Base-by-base conservation (phyloP, 2,797 vertebrate species). In the Karalla daura region DNA sequence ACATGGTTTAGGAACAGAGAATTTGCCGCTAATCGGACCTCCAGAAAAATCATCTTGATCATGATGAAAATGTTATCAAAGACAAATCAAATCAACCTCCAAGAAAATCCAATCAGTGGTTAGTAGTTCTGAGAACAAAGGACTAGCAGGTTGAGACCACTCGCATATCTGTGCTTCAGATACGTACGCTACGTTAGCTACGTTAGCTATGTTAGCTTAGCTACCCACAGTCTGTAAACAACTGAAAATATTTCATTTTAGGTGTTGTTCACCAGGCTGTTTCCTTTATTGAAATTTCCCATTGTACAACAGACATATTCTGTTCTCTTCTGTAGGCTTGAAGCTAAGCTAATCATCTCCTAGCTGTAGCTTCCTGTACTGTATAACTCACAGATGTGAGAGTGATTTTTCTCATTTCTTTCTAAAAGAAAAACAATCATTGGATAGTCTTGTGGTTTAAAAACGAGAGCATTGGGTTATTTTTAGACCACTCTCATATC, bases 11-110 rank as follows among this genome's bases (percentile, higher is more conserved):
- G 37, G 8, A 41, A 20, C 1, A 12, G 15, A 33, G 25, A 28
- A 43, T 45, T 32, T 14, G n/a, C n/a, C n/a, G n/a, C n/a, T n/a
- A n/a, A n/a, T 28, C 13, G 33, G 58, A 28, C 55, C 20, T 46
- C 56, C 60, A 74, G 71, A 50, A 47, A 63, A 74, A 74, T 61
- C 53, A 56, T 68, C 64, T 30, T 32, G 10, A 41, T 30, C 27
- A n/a, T n/a, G n/a, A n/a, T 1, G 7, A 50, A 49, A 30, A 20
- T 49, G 5, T 18, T 7, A 14, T 28, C 20, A 32, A 20, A 32
- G 7, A 25, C 2, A 7, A 37, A 15, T 35, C 18, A 21, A 8
- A 47, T 21, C 11, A 30, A 20, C 1, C 6, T 14, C 9, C 12
- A 20, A 11, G 25, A 9, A 27, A 27, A 25, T n/a, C 9, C 28